A percentile compares a stretch with the other conserved stretches of the same genome.
These are phyloP conservation scores for Acanthosepion esculentum DNA, from an alignment of 2,888 invertebrate species.

Conservation along the genomic window DNA sequence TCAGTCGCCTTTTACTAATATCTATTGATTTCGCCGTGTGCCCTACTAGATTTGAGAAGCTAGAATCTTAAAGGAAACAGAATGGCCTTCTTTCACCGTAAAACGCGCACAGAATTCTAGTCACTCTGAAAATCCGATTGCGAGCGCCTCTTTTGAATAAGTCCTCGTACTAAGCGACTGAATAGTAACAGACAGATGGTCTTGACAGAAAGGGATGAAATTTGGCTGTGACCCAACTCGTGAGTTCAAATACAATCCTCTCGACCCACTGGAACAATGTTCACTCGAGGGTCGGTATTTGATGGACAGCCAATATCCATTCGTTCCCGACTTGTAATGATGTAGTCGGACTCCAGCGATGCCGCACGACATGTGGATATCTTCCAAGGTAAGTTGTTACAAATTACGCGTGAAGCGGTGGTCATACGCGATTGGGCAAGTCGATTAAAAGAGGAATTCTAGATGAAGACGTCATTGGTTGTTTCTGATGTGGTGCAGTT, in stretches of 20 bases:
- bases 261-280: background rate
- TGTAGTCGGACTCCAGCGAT: background rate
- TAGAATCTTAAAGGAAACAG: too few species aligned
- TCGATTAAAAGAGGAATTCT: too few species aligned
- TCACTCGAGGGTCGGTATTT: background rate
- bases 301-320: constrained; percentile 2
- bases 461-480: too few species aligned
- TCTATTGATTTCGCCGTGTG: too few species aligned
- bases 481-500: too few species aligned
- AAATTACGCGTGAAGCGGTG: background rate
- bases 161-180: background rate
- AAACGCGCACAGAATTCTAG: background rate
- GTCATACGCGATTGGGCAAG: background rate
- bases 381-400: background rate
- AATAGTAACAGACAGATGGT: background rate
- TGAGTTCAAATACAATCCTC: background rate
- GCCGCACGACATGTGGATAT: background rate
- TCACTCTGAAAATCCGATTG: background rate
- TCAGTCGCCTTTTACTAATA: too few species aligned
- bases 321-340: background rate
- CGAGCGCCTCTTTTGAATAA: background rate
- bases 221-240: background rate
- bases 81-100: too few species aligned
- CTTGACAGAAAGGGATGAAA: background rate
- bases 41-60: too few species aligned